Evolutionary conservation across 2,888 invertebrate genomes (phyloP), one percentile per base, ranked within the genome.

Genomic region (Drosophila pseudotalamancana): DNA sequence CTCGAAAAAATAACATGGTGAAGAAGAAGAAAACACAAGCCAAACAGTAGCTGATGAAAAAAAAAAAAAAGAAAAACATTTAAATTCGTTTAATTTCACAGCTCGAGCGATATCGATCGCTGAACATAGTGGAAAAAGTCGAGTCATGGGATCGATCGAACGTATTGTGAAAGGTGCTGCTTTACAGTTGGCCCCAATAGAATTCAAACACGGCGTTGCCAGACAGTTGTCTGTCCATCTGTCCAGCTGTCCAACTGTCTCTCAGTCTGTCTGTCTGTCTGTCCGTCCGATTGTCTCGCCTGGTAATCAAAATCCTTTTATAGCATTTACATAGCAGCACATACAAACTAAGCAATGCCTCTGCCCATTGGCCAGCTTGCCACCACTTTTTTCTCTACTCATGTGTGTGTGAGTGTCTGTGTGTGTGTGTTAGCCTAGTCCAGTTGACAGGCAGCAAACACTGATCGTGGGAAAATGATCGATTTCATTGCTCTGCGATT

Each of bases 391-490:
- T 53, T 40, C 25, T 45, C 32, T 39, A n/a, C 16, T 32, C 25
- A 9, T 53, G n/a, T n/a, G n/a, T n/a, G n/a, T 18, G 42, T 49
- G 18, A 6, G 35, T 35, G 14, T 23, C 16, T 12, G 32, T 12
- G 16, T 5, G 16, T 12, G 39, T 48, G 37, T 31, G 19, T 23
- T 59, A 50, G 37, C 14, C 16, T 32, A 14, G 29, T 25, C 27
- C 21, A 27, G 65, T 59, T 77, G 78, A 81, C 77, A 80, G 80
- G 68, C 61, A 83, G 67, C 77, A 77, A 70, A 75, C 70, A 74
- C 79, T 77, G 81, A 90, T 89, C 90, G 90, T 90, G 90, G 90
- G 90, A 90, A 90, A 89, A 88, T 89, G 89, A 89, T 88, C 89
- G 89, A 89, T 89, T 89, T 88, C 88, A 85, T 87, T 86, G 79